Evolutionary conservation across 2,113 vertebrate genomes (phyloP), one percentile per base, ranked within the genome.

Genomic region (Picathartes gymnocephalus): DNA sequence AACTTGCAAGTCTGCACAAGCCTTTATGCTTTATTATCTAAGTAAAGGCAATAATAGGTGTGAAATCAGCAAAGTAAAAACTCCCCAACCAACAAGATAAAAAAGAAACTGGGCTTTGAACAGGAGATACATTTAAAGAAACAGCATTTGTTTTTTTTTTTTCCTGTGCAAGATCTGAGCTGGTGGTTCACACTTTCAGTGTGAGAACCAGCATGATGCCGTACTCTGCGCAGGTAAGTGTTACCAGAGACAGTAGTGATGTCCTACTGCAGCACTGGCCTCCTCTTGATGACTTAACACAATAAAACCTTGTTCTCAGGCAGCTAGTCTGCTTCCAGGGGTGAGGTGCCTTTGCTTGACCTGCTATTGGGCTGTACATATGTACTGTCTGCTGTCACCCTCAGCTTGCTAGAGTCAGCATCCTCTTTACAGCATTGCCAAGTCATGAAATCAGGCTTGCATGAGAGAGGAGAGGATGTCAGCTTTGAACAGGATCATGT

Each of bases 51-150:
- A 44, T 81, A 87, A 85, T 25, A 69, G 70, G 18, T 87, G 58
- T 82, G 81, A 96, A 94, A 87, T 48, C 50, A 65, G 39, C 21
- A 80, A 45, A 79, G 9, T 28, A 6, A 71, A 85, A 42, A 48
- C 15, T 10, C 9, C 17, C 12, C 47, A 61, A 5, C 31, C 28
- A 58, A 33, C 20, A 74, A 44, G 33, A 8, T 8, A n/a, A 30
- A 64, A 84, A 53, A 2, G 14, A 84, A 91, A 47, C 13, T 12
- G 39, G 51, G 13, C 24, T 92, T 84, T 70, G 50, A 94, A 25
- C 3, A 69, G n/a, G 42, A 47, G 27, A 79, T 33, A 54, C 31
- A 8, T 56, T 90, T 80, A 80, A 90, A 78, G 33, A 74, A 92
- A 60, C 11, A 54, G 21, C 47, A 4, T 17, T 89, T 78, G 57